phyloP scores from a whole-genome alignment of 2,113 vertebrate genomes.

The Colius striatus region DNA sequence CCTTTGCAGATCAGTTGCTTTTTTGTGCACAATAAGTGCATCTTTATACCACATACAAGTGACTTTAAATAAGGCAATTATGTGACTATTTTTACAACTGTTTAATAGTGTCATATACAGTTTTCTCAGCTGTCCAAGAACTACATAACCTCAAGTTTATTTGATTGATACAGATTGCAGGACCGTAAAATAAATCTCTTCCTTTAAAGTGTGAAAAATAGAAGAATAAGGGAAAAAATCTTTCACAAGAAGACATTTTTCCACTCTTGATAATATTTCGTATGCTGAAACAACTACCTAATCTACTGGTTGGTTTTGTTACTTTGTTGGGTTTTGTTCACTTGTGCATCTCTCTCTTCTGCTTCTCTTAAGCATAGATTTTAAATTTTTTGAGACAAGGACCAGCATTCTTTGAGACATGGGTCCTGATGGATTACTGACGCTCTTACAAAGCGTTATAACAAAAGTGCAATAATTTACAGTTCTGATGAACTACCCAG shows the following conservation, averaged over 20 bases:
- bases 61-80: neutral
- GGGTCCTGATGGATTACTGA: neutral
- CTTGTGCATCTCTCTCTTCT: neutral
- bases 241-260: neutral
- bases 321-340: neutral
- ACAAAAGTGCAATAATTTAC: neutral
- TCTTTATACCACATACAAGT: accelerated
- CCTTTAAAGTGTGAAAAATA: neutral
- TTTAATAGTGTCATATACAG: neutral
- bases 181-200: neutral
- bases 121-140: neutral
- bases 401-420: neutral
- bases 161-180: neutral
- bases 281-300: neutral
- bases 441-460: accelerated
- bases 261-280: neutral
- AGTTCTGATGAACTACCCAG: neutral
- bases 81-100: neutral
- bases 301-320: neutral
- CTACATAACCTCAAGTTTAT: neutral
- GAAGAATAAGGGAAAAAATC: neutral
- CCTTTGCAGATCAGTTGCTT: neutral
- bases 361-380: neutral
- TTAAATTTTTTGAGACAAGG: neutral
- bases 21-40: neutral